phyloP scores from a whole-genome alignment of 2,888 invertebrate species.

The Conomelus anceps region DNA sequence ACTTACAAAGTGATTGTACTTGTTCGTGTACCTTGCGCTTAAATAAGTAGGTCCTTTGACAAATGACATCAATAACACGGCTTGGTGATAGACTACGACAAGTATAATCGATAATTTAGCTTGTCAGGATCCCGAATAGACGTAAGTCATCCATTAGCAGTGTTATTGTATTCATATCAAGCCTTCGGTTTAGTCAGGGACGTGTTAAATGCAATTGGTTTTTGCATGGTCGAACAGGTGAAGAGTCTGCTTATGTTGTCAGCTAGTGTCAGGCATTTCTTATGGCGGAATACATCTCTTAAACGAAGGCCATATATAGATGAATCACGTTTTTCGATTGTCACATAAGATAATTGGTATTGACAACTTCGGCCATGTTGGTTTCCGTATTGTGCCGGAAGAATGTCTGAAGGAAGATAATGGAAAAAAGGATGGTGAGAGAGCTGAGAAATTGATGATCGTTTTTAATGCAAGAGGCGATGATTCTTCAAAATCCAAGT shows the following conservation, averaged over 20 bases:
- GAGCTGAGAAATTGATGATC: not conserved
- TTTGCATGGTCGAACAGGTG: not conserved
- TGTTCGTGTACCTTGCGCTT: not conserved
- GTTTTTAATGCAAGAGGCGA: not conserved
- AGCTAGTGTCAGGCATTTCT: not conserved
- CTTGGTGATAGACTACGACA: not conserved
- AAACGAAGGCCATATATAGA: not conserved
- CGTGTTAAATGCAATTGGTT: not conserved
- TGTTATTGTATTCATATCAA: not conserved
- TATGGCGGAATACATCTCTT: not conserved
- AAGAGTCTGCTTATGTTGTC: not conserved
- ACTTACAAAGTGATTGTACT: no score
- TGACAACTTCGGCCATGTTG: not conserved
- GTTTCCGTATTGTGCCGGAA: not conserved
- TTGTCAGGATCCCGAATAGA: not conserved
- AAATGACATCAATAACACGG: not conserved
- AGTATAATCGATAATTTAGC: not conserved
- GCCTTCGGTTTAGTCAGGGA: not conserved
- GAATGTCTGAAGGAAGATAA: not conserved
- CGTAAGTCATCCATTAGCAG: not conserved
- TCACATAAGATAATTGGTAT: not conserved
- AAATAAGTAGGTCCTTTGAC: not conserved
- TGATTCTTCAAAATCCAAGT: not conserved
- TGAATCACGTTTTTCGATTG: not conserved
- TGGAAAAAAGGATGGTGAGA: not conserved